Conservation (phyloP, 2,797 vertebrate species). For the Enteromius argenteus region DNA sequence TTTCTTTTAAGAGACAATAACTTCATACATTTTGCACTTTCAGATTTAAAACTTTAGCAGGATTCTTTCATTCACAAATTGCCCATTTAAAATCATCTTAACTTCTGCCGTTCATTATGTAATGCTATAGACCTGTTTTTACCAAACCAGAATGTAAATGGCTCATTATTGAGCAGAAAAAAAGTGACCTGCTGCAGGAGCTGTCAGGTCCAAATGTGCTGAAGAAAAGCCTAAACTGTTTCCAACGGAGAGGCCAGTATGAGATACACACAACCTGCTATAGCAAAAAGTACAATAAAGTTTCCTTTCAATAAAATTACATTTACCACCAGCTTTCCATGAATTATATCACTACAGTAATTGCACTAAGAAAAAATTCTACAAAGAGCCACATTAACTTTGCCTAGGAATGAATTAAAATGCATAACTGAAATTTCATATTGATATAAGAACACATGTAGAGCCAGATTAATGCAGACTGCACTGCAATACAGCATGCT, state of each 20-base stretch:
- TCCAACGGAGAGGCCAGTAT: neutral
- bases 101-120: neutral
- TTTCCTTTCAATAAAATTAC: neutral
- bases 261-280: neutral
- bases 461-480: neutral
- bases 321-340: neutral
- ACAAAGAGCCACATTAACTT: neutral
- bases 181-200: neutral
- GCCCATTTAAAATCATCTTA: neutral
- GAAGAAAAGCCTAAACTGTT: constrained; percentile 8
- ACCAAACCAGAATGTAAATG: neutral
- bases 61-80: neutral
- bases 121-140: constrained; percentile 6
- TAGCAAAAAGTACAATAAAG: neutral
- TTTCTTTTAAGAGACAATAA: no score
- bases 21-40: no score
- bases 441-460: neutral
- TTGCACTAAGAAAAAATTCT: neutral
- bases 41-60: no score
- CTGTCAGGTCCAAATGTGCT: neutral
- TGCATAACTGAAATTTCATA: neutral
- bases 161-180: constrained; percentile 1
- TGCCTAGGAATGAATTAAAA: neutral
- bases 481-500: neutral
- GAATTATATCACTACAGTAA: neutral